These are phyloP conservation scores for Stictonetta naevosa DNA, from an alignment of 2,113 vertebrate genomes.

Conservation along the genomic window DNA sequence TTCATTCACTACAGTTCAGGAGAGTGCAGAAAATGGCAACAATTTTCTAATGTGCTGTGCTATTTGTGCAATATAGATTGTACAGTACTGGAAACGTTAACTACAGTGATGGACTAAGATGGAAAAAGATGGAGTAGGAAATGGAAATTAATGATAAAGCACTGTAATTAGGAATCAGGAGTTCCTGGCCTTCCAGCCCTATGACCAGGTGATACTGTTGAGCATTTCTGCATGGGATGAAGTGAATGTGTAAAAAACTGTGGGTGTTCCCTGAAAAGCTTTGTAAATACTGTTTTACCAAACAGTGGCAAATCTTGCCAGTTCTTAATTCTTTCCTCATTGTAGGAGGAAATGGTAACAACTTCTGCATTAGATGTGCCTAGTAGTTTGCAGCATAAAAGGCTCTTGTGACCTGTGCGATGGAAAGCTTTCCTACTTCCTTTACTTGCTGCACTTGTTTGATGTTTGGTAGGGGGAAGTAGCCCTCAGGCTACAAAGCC, in stretches of 20 bases:
- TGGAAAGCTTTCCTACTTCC: not conserved
- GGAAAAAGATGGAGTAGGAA: not conserved
- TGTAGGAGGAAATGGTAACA: not conserved
- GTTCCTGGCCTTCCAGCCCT: not conserved
- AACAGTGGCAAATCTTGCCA: not conserved
- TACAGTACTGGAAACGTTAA: not conserved
- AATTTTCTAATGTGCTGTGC: not conserved
- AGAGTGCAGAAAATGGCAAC: not conserved
- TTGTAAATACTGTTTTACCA: not conserved
- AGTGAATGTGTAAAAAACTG: not conserved
- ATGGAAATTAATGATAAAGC: not conserved
- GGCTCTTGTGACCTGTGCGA: not conserved
- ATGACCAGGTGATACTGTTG: not conserved
- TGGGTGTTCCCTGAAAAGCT: not conserved
- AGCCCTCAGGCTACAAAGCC: not conserved
- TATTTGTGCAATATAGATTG: not conserved
- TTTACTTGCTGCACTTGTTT: not conserved
- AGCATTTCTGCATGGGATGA: not conserved
- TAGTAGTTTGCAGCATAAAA: not conserved
- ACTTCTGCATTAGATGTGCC: not conserved
- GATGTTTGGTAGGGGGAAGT: not conserved
- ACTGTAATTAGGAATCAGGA: not conserved
- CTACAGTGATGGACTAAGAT: not conserved
- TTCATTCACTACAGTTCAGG: not conserved
- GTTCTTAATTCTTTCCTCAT: not conserved